These are phyloP conservation scores for Alces alces DNA, from an alignment of 2,113 vertebrate genomes.

Conservation along the genomic window DNA sequence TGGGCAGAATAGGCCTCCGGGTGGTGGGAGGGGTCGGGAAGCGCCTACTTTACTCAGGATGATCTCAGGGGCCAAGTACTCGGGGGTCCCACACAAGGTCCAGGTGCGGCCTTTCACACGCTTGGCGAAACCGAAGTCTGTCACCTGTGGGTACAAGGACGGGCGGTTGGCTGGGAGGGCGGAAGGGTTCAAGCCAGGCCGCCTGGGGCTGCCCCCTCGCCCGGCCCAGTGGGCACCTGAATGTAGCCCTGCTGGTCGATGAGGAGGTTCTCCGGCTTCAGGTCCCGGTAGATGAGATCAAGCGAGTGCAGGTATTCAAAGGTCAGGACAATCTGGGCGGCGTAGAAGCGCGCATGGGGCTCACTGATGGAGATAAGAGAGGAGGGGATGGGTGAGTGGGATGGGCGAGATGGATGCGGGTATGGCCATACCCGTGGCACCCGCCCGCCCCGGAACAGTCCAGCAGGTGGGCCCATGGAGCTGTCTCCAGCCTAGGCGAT, in stretches of 20 bases:
- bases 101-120: conserved; percentile 94
- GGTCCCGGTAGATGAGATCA: conserved; percentile 95
- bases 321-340: conserved; percentile 94
- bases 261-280: conserved; percentile 95
- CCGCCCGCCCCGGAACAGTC: background rate
- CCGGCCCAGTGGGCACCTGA: conserved; percentile 68
- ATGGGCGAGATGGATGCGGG: too few relatives aligned
- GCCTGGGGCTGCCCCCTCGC: background rate
- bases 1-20: background rate
- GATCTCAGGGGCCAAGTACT: conserved; percentile 94
- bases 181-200: background rate
- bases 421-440: background rate
- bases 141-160: conserved; percentile 75
- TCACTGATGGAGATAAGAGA: conserved; percentile 78
- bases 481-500: background rate
- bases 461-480: background rate
- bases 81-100: conserved; percentile 94
- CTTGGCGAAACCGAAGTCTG: conserved; percentile 96
- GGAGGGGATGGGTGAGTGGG: background rate
- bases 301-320: conserved; percentile 96
- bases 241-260: conserved; percentile 96
- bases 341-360: conserved; percentile 94
- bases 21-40: too few relatives aligned
- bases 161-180: background rate
- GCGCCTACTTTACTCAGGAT: conserved; percentile 88